A percentile compares a stretch with the other conserved stretches of the same genome.
Conservation (phyloP, 2,888 invertebrate genomes). For the Stictocephala bisonia region DNA sequence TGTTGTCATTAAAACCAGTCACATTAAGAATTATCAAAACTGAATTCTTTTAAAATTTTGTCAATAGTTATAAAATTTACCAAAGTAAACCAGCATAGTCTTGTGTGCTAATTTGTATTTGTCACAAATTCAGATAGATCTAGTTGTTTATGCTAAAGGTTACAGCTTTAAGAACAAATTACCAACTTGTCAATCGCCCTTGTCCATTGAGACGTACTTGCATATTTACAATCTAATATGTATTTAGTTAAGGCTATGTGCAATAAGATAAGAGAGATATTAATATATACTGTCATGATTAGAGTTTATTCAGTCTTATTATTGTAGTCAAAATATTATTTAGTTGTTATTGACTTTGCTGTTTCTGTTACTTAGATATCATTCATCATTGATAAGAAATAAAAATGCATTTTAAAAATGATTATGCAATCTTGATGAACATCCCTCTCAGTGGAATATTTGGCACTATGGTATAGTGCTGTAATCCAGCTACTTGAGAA, state of each 20-base stretch:
- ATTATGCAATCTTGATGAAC: too few relatives aligned
- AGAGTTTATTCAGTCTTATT: conserved; percentile 36
- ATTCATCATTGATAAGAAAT: conserved; percentile 35
- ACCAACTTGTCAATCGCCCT: conserved; percentile 10
- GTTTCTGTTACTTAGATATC: conserved; percentile 39
- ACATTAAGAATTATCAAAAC: background rate
- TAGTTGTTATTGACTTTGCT: conserved; percentile 40
- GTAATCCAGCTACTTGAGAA: too few relatives aligned
- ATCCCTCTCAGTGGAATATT: too few relatives aligned
- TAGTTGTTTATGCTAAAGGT: conserved; percentile 35
- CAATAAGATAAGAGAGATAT: conserved; percentile 41
- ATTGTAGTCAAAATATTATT: conserved; percentile 35
- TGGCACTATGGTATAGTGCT: too few relatives aligned
- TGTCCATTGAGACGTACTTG: background rate
- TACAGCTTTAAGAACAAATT: conserved; percentile 34
- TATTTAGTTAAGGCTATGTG: conserved; percentile 29
- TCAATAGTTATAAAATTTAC: background rate
- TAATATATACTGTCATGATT: conserved; percentile 36
- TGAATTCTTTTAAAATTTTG: background rate
- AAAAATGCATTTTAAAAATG: conserved; percentile 31
- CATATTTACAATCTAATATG: too few relatives aligned
- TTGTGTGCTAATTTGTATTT: too few relatives aligned
- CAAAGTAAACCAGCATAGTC: too few relatives aligned
- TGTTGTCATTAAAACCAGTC: conserved; percentile 11
- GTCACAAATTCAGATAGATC: too few relatives aligned